Evolutionary conservation across 2,113 vertebrate genomes (phyloP).

Genomic region (Malurus alboscapulatus): DNA sequence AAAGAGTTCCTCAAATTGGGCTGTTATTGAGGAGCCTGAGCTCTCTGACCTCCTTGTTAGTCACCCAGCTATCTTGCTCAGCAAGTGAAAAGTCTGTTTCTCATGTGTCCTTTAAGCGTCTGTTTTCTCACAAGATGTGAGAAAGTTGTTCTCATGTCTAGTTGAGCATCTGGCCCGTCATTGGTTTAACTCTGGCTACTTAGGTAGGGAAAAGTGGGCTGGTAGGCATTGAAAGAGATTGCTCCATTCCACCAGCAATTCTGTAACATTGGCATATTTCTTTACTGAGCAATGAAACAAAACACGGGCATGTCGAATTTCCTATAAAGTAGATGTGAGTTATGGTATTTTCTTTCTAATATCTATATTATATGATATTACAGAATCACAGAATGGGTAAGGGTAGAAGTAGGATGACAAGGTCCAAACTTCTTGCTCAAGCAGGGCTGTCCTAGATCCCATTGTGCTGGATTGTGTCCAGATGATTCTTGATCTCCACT

Average conservation of each 20-base stretch:
- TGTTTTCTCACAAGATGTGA: not conserved
- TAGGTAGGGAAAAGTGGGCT: not conserved
- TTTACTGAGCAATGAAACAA: not conserved
- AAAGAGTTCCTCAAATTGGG: not conserved
- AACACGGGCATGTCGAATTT: not conserved
- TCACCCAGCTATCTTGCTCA: not conserved
- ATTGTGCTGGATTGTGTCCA: not conserved
- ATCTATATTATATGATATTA: not conserved
- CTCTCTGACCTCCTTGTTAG: not conserved
- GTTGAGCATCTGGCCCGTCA: not conserved
- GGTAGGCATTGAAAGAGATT: not conserved
- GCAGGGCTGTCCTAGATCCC: not conserved
- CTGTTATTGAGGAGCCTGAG: not conserved
- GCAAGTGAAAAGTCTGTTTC: not conserved
- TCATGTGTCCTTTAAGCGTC: not conserved
- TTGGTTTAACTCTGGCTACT: not conserved
- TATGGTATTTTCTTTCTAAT: not conserved
- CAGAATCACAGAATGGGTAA: not conserved
- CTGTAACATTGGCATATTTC: not conserved
- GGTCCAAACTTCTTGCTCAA: not conserved
- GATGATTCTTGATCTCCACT: not conserved
- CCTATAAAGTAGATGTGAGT: not conserved
- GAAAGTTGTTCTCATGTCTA: not conserved
- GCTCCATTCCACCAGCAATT: not conserved
- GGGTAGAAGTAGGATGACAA: not conserved